phyloP scores from a whole-genome alignment of 2,113 vertebrate genomes.

The Eulacestoma nigropectus region DNA sequence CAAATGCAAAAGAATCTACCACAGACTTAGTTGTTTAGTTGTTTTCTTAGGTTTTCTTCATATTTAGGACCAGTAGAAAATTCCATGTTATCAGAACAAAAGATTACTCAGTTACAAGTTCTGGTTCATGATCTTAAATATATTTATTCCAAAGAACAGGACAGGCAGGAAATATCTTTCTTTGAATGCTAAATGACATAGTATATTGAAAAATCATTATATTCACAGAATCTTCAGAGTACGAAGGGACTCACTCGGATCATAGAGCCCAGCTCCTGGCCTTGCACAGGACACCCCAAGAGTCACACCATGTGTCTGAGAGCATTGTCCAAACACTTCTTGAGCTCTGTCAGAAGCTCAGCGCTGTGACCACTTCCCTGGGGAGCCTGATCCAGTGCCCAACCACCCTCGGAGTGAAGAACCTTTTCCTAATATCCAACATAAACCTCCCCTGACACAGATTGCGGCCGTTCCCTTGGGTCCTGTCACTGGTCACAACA shows the following conservation, averaged over 20 bases:
- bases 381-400: background rate
- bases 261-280: background rate
- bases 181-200: background rate
- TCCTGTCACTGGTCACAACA: no score
- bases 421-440: rapidly evolving
- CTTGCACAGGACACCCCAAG: background rate
- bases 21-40: background rate
- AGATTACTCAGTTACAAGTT: background rate
- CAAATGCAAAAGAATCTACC: background rate
- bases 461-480: background rate
- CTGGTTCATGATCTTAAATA: background rate
- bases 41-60: background rate
- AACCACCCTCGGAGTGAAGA: background rate
- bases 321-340: background rate
- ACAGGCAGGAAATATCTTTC: background rate
- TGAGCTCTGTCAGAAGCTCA: background rate
- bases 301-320: rapidly evolving
- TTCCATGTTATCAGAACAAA: background rate
- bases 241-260: background rate
- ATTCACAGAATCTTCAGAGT: background rate
- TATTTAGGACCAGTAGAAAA: background rate
- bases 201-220: background rate
- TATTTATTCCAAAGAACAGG: background rate
- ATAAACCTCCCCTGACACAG: rapidly evolving
- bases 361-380: background rate